Conservation (phyloP, 2,797 vertebrate genomes). For the Tamandua tetradactyla region DNA sequence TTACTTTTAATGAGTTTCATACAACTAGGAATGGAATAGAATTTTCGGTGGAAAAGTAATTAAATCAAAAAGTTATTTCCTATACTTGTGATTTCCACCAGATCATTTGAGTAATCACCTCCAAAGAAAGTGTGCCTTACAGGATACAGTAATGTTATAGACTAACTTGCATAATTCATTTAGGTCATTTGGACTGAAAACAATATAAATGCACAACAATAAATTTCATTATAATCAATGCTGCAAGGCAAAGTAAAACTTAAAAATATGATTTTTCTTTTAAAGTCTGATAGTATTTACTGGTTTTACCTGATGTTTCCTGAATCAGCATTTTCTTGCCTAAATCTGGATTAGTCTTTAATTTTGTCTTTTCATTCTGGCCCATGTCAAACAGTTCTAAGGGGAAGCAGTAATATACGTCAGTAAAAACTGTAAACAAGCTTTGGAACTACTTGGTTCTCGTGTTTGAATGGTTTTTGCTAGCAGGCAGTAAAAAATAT, state of each 20-base stretch:
- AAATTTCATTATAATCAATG: conserved; percentile 57
- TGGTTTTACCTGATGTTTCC: conserved; percentile 33
- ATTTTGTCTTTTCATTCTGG: neutral
- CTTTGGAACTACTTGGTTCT: neutral
- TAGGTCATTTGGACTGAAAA: conserved; percentile 59
- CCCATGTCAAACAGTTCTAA: neutral
- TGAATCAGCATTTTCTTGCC: conserved; percentile 18
- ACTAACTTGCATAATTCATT: conserved; percentile 65
- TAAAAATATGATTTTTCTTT: conserved; percentile 19
- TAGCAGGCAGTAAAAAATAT: neutral
- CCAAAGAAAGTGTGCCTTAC: conserved; percentile 26
- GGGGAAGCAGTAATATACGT: neutral
- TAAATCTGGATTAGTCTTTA: conserved; percentile 5
- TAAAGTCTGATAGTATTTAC: neutral
- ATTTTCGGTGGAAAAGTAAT: conserved; percentile 58
- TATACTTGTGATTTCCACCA: conserved; percentile 66
- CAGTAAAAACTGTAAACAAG: conserved; percentile 28
- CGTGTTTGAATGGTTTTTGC: neutral
- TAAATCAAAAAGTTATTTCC: conserved; percentile 59
- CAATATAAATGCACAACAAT: conserved; percentile 39
- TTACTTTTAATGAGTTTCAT: conserved; percentile 76
- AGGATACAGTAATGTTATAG: conserved; percentile 25
- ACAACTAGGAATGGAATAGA: conserved; percentile 64
- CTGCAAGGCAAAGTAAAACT: conserved; percentile 8
- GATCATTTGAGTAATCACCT: conserved; percentile 65